These are phyloP conservation scores for Camponotus vicinus DNA, from an alignment of 1,140 invertebrate genomes.

Conservation along the genomic window DNA sequence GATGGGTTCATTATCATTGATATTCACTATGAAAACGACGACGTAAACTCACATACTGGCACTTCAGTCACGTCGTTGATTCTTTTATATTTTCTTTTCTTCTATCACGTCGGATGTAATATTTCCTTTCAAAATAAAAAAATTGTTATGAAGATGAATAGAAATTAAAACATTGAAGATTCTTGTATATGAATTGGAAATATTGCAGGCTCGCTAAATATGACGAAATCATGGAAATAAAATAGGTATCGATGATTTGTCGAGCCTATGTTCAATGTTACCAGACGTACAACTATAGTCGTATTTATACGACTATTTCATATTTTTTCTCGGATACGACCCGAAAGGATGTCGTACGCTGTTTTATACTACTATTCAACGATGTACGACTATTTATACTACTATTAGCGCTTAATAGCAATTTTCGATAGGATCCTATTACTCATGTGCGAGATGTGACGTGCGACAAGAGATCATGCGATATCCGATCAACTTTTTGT, in stretches of 20 bases:
- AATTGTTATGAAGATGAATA: not conserved
- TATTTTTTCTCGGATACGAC: too few species aligned
- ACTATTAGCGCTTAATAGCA: too few species aligned
- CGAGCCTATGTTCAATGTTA: not conserved
- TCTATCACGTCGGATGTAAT: not conserved
- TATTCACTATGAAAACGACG: not conserved
- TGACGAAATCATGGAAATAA: not conserved
- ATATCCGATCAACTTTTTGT: too few species aligned
- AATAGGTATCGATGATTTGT: not conserved
- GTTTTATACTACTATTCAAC: too few species aligned
- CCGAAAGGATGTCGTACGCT: too few species aligned
- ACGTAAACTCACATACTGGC: not conserved
- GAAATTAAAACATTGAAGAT: not conserved
- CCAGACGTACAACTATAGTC: too few species aligned
- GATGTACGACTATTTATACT: too few species aligned
- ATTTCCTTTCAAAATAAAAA: not conserved
- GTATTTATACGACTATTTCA: too few species aligned
- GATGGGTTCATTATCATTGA: slow-evolving; percentile 26
- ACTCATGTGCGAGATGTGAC: too few species aligned
- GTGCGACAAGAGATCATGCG: too few species aligned
- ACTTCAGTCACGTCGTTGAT: not conserved
- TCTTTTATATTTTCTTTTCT: not conserved
- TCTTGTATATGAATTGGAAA: not conserved
- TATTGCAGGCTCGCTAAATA: too few species aligned
- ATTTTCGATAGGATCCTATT: too few species aligned